Evolutionary conservation across 2,797 vertebrate genomes (phyloP), one percentile per base, ranked within the genome.

Genomic region (Cichlasoma orientale): DNA sequence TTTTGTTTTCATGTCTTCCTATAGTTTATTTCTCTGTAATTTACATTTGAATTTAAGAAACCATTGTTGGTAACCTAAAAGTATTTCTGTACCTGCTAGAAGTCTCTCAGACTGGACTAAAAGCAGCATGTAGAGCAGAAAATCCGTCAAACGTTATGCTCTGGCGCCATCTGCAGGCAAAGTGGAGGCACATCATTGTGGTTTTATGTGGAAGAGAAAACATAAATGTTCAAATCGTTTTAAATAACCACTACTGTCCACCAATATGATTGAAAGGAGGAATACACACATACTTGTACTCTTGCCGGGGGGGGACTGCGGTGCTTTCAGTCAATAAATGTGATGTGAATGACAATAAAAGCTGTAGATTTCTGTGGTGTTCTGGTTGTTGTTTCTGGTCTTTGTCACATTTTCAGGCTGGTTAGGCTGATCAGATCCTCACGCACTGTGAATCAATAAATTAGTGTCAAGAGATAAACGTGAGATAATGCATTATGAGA

Each of bases 151-250:
- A 33, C 16, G 61, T 83, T 81, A 74, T 82, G 18, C n/a, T 91
- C 18, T 93, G 86, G 70, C 81, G 89, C 91, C 92, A 79, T 79
- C 93, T 92, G 84, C 79, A 76, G 93, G 71, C 79, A 12, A 33
- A 86, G 9, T 72, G 14, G 27, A 71, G n/a, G 21, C 21, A 53
- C 31, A 29, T 66, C 41, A 66, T 27, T 47, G 16, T 4, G 27
- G 59, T 44, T 47, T 66, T 29, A 66, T 19, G 61, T 47, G 16
- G 27, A 66, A 47, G 16, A 18, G 9, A 66, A 66, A 66, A 29
- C 16, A 47, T 27, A 11, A 47, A 50, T 27, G 23, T 18, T 50
- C 7, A 29, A 12, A 27, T 29, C 5, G 2, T 50, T 50, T 29
- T 19, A 66, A 47, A 29, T 66, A 50, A 25, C 23, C 41, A n/a